These are phyloP conservation scores for Ecdyonurus torrentis DNA, from an alignment of 2,888 invertebrate species.

Conservation along the genomic window DNA sequence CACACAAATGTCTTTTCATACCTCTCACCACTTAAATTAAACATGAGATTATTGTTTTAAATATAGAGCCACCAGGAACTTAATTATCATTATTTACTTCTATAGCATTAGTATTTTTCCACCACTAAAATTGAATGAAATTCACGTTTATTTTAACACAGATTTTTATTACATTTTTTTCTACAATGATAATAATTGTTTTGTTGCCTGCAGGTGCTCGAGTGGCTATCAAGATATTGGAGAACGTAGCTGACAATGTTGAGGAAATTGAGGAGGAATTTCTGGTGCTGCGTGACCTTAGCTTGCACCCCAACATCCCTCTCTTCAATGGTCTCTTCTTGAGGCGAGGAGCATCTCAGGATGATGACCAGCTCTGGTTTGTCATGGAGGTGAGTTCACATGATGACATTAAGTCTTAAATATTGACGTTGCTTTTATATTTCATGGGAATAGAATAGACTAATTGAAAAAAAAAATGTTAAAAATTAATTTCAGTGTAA, in stretches of 20 bases:
- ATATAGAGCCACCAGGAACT: no score
- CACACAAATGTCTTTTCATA: no score
- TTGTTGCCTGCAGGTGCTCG: constrained; percentile 23
- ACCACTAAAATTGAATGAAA: no score
- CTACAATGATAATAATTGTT: no score
- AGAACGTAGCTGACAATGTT: constrained; percentile 61
- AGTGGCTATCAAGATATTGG: constrained; percentile 63
- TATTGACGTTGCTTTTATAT: constrained; percentile 6
- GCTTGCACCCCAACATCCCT: constrained; percentile 59
- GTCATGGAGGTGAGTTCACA: constrained; percentile 52
- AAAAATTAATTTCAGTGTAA: not conserved
- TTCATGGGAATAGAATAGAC: not conserved
- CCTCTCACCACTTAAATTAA: no score
- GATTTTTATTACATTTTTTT: no score
- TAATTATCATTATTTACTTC: no score
- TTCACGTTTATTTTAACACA: no score
- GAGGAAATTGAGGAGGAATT: constrained; percentile 73
- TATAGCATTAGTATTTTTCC: no score
- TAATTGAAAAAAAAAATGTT: not conserved
- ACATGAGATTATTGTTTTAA: no score
- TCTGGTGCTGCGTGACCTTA: constrained; percentile 51
- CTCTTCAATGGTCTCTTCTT: constrained; percentile 56
- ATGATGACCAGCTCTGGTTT: constrained; percentile 66
- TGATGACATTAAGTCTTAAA: not conserved
- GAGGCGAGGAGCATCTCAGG: constrained; percentile 38